Percentiles rank a stretch among this genome's conserved stretches.
phyloP scores from a whole-genome alignment of 2,888 invertebrate genomes.

The Plagodis pulveraria region DNA sequence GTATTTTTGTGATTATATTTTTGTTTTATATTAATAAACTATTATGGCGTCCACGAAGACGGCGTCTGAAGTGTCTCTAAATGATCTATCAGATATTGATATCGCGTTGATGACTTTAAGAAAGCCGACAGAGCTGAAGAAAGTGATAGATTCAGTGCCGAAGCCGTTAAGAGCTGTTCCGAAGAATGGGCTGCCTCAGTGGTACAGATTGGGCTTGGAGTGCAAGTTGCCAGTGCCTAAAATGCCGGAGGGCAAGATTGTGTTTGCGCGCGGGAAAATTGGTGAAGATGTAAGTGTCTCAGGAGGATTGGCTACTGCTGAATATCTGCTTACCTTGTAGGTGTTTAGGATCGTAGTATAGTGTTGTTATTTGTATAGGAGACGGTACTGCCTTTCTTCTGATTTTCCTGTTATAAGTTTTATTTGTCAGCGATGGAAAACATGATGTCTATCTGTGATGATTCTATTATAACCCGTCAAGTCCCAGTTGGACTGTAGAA shows the following conservation, averaged over 20 bases:
- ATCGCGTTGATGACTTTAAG: slow-evolving; percentile 71
- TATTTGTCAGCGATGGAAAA: no score
- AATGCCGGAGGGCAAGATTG: slow-evolving; percentile 76
- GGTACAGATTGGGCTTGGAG: slow-evolving; percentile 81
- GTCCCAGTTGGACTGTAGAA: no score
- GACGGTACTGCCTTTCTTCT: no score
- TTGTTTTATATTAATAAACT: slow-evolving; percentile 38
- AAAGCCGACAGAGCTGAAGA: slow-evolving; percentile 76
- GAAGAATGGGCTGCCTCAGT: slow-evolving; percentile 79
- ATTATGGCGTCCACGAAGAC: slow-evolving; percentile 49
- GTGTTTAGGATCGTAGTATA: not conserved
- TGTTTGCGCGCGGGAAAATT: slow-evolving; percentile 80
- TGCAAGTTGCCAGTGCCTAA: slow-evolving; percentile 82
- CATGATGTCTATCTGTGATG: no score
- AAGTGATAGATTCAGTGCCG: slow-evolving; percentile 76
- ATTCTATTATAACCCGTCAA: no score
- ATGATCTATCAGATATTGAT: slow-evolving; percentile 60
- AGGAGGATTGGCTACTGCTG: no score
- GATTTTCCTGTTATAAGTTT: no score
- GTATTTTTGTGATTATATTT: slow-evolving; percentile 46
- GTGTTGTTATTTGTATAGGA: no score
- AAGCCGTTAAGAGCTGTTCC: slow-evolving; percentile 76
- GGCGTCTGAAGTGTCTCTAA: slow-evolving; percentile 48
- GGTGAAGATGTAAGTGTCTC: slow-evolving; percentile 79
- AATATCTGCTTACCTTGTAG: no score